Percentiles rank a stretch among this genome's conserved stretches.
Evolutionary conservation across 2,888 invertebrate genomes (phyloP).

Genomic region (Hecatera dysodea): DNA sequence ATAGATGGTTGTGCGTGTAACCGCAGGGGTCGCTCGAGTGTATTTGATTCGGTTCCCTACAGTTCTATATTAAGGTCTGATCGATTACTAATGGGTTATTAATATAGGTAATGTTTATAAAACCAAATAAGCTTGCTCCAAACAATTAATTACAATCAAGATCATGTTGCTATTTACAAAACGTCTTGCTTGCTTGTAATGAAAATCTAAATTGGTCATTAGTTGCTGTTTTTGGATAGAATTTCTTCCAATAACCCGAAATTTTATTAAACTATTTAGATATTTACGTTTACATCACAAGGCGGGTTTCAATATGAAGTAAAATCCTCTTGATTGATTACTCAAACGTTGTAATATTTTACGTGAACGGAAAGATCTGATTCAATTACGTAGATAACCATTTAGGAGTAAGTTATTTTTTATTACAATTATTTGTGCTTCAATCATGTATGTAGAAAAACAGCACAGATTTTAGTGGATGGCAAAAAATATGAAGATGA

Average conservation of each 20-base stretch:
- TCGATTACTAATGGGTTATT: conserved; percentile 66
- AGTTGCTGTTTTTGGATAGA: conserved; percentile 15
- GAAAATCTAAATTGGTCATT: conserved; percentile 38
- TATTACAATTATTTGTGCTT: conserved; percentile 17
- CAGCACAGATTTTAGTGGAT: background rate
- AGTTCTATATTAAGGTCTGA: conserved; percentile 57
- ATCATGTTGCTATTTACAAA: conserved; percentile 54
- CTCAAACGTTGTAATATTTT: conserved; percentile 73
- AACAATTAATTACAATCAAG: conserved; percentile 58
- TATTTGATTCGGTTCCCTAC: conserved; percentile 47
- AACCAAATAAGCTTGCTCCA: conserved; percentile 56
- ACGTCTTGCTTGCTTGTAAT: conserved; percentile 28
- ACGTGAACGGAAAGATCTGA: conserved; percentile 71
- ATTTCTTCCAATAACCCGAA: conserved; percentile 26
- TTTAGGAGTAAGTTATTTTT: conserved; percentile 40
- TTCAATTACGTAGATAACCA: conserved; percentile 48
- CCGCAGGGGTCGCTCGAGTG: conserved; percentile 36
- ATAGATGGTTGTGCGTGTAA: conserved; percentile 6
- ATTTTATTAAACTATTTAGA: conserved; percentile 33
- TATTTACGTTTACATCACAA: conserved; percentile 33
- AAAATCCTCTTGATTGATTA: conserved; percentile 71
- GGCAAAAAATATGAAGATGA: conserved; percentile 14
- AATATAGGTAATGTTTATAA: conserved; percentile 69
- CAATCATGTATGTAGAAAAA: conserved; percentile 9
- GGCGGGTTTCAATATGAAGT: conserved; percentile 44